Percentiles rank a stretch among this genome's conserved stretches.
Evolutionary conservation across 1,140 invertebrate genomes (phyloP).

Genomic region (Temnothorax longispinosus): DNA sequence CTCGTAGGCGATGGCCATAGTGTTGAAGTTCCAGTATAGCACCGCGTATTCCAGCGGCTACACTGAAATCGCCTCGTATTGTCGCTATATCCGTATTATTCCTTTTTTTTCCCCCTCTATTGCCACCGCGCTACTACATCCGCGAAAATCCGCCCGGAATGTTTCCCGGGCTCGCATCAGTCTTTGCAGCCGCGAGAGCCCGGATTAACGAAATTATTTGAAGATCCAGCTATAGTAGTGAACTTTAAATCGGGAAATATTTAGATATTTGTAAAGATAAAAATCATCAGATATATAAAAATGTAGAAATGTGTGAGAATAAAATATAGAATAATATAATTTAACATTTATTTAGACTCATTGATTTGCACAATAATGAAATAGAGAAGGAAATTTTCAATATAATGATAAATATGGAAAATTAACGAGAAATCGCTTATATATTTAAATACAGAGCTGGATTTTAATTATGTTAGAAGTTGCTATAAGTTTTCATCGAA

Average conservation of each 20-base stretch:
- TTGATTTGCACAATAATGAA: not conserved
- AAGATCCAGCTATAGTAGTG: not conserved
- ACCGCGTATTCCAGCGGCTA: not conserved
- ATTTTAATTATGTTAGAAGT: slow-evolving; percentile 31
- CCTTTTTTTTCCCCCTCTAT: slow-evolving; percentile 3
- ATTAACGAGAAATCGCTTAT: not conserved
- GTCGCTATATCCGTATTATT: slow-evolving; percentile 16
- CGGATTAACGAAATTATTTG: slow-evolving; percentile 21
- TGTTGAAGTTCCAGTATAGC: not conserved
- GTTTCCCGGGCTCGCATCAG: not conserved
- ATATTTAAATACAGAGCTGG: not conserved
- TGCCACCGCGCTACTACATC: not conserved
- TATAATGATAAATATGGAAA: not conserved
- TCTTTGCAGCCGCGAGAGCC: not conserved
- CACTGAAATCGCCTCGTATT: slow-evolving; percentile 36
- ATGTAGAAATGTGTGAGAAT: not conserved
- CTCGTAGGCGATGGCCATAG: slow-evolving; percentile 30
- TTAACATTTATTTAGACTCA: not conserved
- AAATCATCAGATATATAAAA: not conserved
- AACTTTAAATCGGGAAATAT: not conserved
- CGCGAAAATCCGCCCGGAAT: slow-evolving; percentile 1
- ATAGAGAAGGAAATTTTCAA: not conserved
- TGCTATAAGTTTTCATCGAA: not conserved
- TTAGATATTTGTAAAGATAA: not conserved
- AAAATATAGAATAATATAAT: not conserved